Evolutionary conservation across 2,888 invertebrate genomes (phyloP).

Genomic region (Nemotelus nigrinus): DNA sequence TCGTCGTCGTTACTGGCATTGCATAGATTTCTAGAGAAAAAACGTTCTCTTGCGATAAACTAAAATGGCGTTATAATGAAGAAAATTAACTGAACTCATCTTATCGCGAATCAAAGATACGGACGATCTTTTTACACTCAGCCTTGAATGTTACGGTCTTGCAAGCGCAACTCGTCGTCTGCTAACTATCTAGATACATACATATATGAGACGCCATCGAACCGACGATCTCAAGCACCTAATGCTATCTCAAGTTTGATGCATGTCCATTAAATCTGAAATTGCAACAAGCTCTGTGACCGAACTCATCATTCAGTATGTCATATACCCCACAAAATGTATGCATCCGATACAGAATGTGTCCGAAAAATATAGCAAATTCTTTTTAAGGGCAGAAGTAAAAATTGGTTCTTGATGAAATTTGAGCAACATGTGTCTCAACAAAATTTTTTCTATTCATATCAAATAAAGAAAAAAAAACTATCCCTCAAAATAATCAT

Average conservation of each 20-base stretch:
- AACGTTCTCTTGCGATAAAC: conserved; percentile 11
- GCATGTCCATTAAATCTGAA: conserved; percentile 6
- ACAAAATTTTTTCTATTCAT: no score
- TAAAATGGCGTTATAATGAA: conserved; percentile 35
- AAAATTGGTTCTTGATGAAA: not conserved
- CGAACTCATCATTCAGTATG: not conserved
- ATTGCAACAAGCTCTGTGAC: conserved; percentile 11
- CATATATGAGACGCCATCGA: conserved; percentile 15
- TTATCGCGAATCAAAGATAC: conserved; percentile 23
- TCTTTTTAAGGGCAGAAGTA: not conserved
- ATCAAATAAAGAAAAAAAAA: not conserved
- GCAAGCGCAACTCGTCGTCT: not conserved
- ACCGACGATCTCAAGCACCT: not conserved
- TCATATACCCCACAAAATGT: not conserved
- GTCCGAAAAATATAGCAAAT: no score
- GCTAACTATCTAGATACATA: not conserved
- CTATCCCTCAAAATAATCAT: not conserved
- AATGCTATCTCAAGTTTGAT: not conserved
- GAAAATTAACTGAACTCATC: conserved; percentile 36
- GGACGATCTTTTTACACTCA: not conserved
- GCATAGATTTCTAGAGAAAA: not conserved
- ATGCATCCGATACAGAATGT: no score
- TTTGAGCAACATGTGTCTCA: not conserved
- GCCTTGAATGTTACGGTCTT: not conserved
- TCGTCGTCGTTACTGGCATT: no score